Evolutionary conservation across 2,888 invertebrate genomes (phyloP).

Genomic region (Leucophenga montana): DNA sequence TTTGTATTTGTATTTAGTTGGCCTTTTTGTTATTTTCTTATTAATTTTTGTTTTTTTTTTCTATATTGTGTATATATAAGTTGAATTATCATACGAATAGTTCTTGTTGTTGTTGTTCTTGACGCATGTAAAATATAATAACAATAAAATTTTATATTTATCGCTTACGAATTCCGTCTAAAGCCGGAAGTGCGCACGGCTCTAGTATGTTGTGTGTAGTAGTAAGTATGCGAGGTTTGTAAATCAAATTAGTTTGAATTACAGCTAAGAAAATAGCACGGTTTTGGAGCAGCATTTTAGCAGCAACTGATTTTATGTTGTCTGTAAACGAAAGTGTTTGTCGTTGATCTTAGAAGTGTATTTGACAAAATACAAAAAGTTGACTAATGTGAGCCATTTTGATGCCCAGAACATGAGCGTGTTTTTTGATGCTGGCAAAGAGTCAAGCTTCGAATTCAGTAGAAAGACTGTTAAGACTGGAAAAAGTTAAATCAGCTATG

Average conservation of each 20-base stretch:
- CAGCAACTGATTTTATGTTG: slow-evolving; percentile 37
- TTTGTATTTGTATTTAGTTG: slow-evolving; percentile 7
- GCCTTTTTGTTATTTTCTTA: background rate
- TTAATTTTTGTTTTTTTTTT: background rate
- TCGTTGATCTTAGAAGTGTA: no score
- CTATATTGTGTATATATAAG: background rate
- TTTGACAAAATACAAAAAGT: no score
- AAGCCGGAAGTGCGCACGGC: slow-evolving; percentile 42
- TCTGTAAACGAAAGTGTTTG: no score
- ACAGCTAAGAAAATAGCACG: no score
- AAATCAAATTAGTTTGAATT: slow-evolving; percentile 3
- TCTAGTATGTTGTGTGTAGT: slow-evolving; percentile 24
- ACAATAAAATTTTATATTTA: slow-evolving; percentile 69
- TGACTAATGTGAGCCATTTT: no score
- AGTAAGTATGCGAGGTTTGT: slow-evolving; percentile 9
- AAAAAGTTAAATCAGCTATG: no score
- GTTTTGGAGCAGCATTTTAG: no score
- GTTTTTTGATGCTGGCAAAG: no score
- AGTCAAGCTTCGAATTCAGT: no score
- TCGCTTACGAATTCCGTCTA: slow-evolving; percentile 62
- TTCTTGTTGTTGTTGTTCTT: slow-evolving; percentile 21
- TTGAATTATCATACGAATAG: slow-evolving; percentile 25
- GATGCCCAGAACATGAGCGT: no score
- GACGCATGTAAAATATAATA: slow-evolving; percentile 50
- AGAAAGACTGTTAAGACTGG: no score